A percentile compares a stretch with the other conserved stretches of the same genome.
These are phyloP conservation scores for Megamerina dolium DNA, from an alignment of 2,888 invertebrate species.

Conservation along the genomic window DNA sequence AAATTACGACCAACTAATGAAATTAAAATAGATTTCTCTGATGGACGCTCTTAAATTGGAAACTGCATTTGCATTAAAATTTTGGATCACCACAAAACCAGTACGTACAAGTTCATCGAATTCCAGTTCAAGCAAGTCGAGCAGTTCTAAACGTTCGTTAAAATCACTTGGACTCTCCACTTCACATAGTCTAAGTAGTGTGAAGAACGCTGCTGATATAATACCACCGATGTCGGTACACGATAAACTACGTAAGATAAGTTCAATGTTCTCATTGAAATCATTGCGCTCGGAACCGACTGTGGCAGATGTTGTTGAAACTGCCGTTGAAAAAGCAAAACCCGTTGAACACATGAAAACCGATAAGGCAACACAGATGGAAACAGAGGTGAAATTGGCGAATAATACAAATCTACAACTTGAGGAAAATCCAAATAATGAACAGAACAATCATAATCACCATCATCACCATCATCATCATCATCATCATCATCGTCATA, in stretches of 20 bases:
- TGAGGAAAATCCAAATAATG: not conserved
- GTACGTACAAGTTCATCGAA: constrained; percentile 48
- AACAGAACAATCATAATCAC: constrained; percentile 12
- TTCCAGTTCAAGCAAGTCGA: constrained; percentile 19
- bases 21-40: constrained; percentile 63
- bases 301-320: constrained; percentile 5
- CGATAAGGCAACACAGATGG: constrained; percentile 2
- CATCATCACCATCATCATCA: constrained; percentile 3
- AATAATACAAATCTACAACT: not conserved
- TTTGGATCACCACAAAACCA: constrained; percentile 69
- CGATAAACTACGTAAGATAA: constrained; percentile 38
- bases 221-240: constrained; percentile 34
- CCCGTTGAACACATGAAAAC: no score
- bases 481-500: not conserved
- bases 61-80: constrained; percentile 63
- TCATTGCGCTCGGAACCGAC: constrained; percentile 27
- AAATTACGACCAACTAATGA: no score
- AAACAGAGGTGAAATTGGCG: no score
- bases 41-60: constrained; percentile 65
- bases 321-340: not conserved
- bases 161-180: constrained; percentile 35
- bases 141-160: constrained; percentile 31
- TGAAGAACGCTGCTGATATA: constrained; percentile 30
- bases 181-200: constrained; percentile 30
- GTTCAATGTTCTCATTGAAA: constrained; percentile 44